phyloP scores from a whole-genome alignment of 2,113 vertebrate genomes.

The Cochlearius cochlearius region DNA sequence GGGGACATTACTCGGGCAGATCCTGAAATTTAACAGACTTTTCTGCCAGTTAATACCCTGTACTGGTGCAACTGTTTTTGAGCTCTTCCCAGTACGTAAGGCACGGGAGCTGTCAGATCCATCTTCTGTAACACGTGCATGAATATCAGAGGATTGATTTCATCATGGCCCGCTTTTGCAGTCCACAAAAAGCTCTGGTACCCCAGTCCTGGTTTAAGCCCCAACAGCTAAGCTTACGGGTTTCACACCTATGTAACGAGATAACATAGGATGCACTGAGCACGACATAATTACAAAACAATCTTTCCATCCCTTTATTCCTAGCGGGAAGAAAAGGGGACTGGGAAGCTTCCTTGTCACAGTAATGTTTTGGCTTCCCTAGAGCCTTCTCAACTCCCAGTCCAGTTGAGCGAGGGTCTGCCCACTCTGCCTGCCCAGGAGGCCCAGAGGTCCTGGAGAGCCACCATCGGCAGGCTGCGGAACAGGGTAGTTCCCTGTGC shows the following conservation, averaged over 20 bases:
- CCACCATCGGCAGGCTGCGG: fast-evolving
- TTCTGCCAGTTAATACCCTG: background rate
- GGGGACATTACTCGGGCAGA: background rate
- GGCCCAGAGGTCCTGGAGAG: background rate
- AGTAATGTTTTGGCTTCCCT: fast-evolving
- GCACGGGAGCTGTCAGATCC: background rate
- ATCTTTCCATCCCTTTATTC: background rate
- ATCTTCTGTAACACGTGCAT: fast-evolving
- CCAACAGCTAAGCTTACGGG: fast-evolving
- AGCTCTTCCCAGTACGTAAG: background rate
- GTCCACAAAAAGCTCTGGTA: background rate
- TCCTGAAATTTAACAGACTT: background rate
- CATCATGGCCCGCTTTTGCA: fast-evolving
- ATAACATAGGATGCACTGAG: background rate
- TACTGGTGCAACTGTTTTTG: background rate
- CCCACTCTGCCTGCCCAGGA: background rate
- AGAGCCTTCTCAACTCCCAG: background rate
- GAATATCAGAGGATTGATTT: background rate
- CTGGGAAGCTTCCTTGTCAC: background rate
- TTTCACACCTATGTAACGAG: background rate
- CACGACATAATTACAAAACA: background rate
- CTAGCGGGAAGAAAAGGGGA: background rate
- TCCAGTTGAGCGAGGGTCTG: background rate
- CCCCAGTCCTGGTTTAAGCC: background rate
- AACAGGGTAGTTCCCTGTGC: background rate